Percentiles rank a stretch among this genome's conserved stretches.
These are phyloP conservation scores for Amphimallon solstitiale DNA, from an alignment of 2,888 invertebrate genomes.

Conservation along the genomic window DNA sequence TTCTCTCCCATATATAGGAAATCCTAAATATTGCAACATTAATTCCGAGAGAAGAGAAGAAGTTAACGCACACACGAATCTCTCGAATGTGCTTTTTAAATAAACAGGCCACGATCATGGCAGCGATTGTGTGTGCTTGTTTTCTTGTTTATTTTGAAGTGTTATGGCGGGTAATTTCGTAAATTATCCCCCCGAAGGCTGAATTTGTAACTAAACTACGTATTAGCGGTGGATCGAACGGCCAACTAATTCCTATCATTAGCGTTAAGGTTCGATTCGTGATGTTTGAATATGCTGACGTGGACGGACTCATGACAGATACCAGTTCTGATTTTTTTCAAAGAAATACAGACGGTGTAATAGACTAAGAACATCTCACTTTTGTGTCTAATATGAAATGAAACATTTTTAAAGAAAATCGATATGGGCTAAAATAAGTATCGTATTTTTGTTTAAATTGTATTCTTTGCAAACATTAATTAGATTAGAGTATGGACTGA, in stretches of 20 bases:
- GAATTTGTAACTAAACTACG: conserved; percentile 74
- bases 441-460: too few species aligned
- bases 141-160: conserved; percentile 65
- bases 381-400: too few species aligned
- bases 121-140: conserved; percentile 59
- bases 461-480: too few species aligned
- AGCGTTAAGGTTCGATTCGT: conserved; percentile 65
- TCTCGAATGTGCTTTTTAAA: conserved; percentile 57
- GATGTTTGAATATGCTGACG: conserved; percentile 66
- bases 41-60: too few species aligned
- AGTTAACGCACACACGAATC: neutral
- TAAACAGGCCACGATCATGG: conserved; percentile 63
- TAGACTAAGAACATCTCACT: conserved; percentile 7
- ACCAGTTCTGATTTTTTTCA: conserved; percentile 17
- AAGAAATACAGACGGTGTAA: neutral
- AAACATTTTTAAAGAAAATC: too few species aligned
- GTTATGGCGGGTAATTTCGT: conserved; percentile 65
- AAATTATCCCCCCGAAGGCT: conserved; percentile 70
- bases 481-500: too few species aligned
- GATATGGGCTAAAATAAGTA: too few species aligned
- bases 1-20: conserved; percentile 31
- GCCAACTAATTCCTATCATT: conserved; percentile 68
- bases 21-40: conserved; percentile 43
- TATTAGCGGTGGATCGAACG: conserved; percentile 72
- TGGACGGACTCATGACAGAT: conserved; percentile 50